phyloP scores from a whole-genome alignment of 2,797 vertebrate genomes.

The Microtus agrestis region DNA sequence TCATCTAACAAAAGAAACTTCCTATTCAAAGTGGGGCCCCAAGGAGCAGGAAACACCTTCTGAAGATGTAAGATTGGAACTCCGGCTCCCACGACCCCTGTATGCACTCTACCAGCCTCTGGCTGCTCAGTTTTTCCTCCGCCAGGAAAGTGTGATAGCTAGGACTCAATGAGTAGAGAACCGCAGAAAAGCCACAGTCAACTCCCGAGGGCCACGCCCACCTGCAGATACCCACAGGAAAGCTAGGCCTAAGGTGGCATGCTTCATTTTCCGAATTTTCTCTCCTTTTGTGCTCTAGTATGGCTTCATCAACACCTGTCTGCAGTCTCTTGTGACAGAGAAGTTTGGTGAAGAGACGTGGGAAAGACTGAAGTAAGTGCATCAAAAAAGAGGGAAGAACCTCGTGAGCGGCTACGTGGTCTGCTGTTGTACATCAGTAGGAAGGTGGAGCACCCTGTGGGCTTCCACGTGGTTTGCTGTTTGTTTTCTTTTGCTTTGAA shows the following conservation, averaged over 20 bases:
- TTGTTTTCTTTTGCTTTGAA: background rate
- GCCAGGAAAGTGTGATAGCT: slow-evolving; percentile 30
- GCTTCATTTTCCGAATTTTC: slow-evolving; percentile 10
- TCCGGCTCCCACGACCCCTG: slow-evolving; percentile 26
- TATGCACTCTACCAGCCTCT: slow-evolving; percentile 49
- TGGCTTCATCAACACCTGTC: slow-evolving; percentile 92
- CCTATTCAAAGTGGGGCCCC: background rate
- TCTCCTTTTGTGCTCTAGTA: slow-evolving; percentile 85
- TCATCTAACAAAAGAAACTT: background rate
- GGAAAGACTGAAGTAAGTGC: slow-evolving; percentile 87
- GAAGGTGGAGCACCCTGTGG: too few species aligned
- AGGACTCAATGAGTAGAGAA: slow-evolving; percentile 41
- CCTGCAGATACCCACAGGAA: background rate
- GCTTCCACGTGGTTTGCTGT: background rate
- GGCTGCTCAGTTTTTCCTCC: background rate
- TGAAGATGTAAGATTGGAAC: slow-evolving; percentile 68
- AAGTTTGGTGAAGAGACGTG: slow-evolving; percentile 89
- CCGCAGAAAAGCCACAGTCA: background rate
- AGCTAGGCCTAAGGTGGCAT: background rate
- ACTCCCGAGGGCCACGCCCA: background rate
- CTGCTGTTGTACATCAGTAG: too few species aligned
- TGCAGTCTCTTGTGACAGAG: slow-evolving; percentile 90
- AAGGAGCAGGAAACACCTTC: slow-evolving; percentile 8
- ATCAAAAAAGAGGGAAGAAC: background rate
- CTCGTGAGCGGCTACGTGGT: background rate